A percentile compares a stretch with the other conserved stretches of the same genome.
Conservation (phyloP, 2,888 invertebrate genomes). For the Amphipyra berbera region DNA sequence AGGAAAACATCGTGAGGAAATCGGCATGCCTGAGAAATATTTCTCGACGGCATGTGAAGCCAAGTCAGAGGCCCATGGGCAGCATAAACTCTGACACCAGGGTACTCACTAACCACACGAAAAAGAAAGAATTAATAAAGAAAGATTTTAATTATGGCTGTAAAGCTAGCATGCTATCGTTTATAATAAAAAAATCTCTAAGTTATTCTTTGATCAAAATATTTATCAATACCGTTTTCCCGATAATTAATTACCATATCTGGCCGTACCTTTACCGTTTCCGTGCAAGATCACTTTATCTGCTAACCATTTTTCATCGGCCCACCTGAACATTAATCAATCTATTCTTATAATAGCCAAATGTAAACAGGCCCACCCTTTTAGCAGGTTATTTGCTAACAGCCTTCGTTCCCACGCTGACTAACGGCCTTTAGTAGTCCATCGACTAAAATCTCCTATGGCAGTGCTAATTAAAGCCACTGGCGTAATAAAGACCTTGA, state of each 20-base stretch:
- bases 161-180: no score
- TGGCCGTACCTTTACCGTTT: slow-evolving; percentile 27
- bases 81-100: no score
- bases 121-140: no score
- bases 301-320: slow-evolving; percentile 56
- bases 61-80: no score
- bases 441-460: slow-evolving; percentile 10
- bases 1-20: no score
- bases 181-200: no score
- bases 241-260: slow-evolving; percentile 27
- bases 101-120: no score
- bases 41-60: no score
- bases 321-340: slow-evolving; percentile 57
- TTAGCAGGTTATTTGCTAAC: slow-evolving; percentile 59
- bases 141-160: no score
- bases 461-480: slow-evolving; percentile 1
- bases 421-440: slow-evolving; percentile 3
- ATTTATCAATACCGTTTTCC: background rate
- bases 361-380: slow-evolving; percentile 61
- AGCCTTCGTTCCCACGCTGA: slow-evolving; percentile 58
- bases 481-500: slow-evolving; percentile 7
- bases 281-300: slow-evolving; percentile 44
- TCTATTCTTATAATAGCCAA: slow-evolving; percentile 56
- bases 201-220: no score
- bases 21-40: no score